Conservation (phyloP, 2,888 invertebrate species). For the Agapetus fuscipes region DNA sequence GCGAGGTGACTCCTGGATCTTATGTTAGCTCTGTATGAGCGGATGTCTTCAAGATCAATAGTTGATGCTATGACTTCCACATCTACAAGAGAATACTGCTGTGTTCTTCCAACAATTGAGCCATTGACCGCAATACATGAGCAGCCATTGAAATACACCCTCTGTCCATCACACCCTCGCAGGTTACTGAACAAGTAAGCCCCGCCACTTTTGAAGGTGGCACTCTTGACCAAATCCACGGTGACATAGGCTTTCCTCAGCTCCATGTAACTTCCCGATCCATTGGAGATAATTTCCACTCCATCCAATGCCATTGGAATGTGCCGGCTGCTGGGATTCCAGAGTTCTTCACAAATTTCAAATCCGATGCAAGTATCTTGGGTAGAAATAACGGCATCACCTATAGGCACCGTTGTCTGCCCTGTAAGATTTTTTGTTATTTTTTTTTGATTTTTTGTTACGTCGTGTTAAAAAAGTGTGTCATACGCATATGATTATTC, state of each 20-base stretch:
- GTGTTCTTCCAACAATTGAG: conserved; percentile 67
- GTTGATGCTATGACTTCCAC: conserved; percentile 89
- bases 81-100: conserved; percentile 85
- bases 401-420: conserved; percentile 82
- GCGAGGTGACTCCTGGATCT: conserved; percentile 66
- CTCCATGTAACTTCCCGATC: conserved; percentile 93
- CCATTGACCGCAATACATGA: conserved; percentile 91
- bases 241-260: conserved; percentile 85
- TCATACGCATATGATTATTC: too few species aligned
- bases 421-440: too few species aligned
- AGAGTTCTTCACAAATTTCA: conserved; percentile 97
- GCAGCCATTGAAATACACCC: conserved; percentile 91
- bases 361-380: conserved; percentile 89
- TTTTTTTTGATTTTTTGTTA: too few species aligned
- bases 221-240: conserved; percentile 82
- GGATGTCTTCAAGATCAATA: conserved; percentile 86
- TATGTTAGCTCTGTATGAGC: conserved; percentile 65
- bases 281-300: conserved; percentile 86
- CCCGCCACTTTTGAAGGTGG: conserved; percentile 89
- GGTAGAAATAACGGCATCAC: conserved; percentile 90
- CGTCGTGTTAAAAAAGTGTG: too few species aligned
- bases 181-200: conserved; percentile 93
- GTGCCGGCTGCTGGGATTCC: conserved; percentile 86
- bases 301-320: conserved; percentile 83
- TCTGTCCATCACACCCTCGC: conserved; percentile 94